Evolutionary conservation across 2,113 vertebrate genomes (phyloP), one percentile per base, ranked within the genome.

Genomic region (Brachyhypopomus occidentalis): DNA sequence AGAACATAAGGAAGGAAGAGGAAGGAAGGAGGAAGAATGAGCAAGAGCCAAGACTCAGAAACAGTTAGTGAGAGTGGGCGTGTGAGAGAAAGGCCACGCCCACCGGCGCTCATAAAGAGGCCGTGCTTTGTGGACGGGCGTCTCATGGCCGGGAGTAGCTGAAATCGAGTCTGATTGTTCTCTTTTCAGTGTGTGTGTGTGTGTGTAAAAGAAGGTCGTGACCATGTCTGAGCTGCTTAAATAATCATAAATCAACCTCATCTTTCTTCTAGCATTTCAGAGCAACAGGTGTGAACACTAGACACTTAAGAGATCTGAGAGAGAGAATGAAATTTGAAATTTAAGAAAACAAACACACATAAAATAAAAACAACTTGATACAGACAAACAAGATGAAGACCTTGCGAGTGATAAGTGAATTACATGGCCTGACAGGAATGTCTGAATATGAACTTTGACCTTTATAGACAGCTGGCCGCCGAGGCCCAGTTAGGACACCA

Each of bases 361-460:
- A n/a, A n/a, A n/a, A n/a, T n/a, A n/a, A n/a, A 82, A 77, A 63
- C 30, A 60, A 78, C 58, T 72, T 36, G 25, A 69, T n/a, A n/a
- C 23, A 45, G 30, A 22, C 2, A 72, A 22, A 60, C 5, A 22
- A 5, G 41, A n/a, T n/a, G 23, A 20, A 5, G 17, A 6, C 4
- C 52, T 16, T 8, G 1, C 30, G 58, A 38, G 55, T 0, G 55
- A 45, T 20, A 71, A 4, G n/a, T 11, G 60, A 77, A 30, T 30
- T 80, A 70, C 63, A 74, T 22, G 69, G 77, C 79, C 55, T 72
- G 16, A 60, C 41, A 5, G 74, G 66, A 75, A 77, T 45, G 45
- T 41, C 58, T 52, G 36, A 17, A 11, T 63, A 72, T 60, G 82
- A 88, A 86, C 87, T 87, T 74, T 87, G 84, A 90, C 76, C 87